Conservation (phyloP, 2,888 invertebrate genomes). For the Drosophila sordidula region DNA sequence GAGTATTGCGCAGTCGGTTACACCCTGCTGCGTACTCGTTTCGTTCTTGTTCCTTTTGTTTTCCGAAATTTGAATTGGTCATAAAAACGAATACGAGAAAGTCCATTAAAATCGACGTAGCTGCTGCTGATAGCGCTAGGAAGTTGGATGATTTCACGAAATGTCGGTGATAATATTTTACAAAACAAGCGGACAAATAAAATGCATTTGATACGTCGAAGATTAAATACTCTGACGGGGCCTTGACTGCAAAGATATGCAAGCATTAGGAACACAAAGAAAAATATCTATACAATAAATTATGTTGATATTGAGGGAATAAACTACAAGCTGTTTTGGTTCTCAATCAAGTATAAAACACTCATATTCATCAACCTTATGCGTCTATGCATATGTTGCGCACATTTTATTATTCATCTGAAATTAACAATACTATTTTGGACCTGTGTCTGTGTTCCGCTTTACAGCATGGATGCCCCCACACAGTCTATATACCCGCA, state of each 20-base stretch:
- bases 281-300: no score
- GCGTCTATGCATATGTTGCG: constrained; percentile 3
- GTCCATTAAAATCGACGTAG: constrained; percentile 34
- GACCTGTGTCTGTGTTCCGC: constrained; percentile 10
- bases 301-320: no score
- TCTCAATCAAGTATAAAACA: neutral
- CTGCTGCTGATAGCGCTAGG: constrained; percentile 34
- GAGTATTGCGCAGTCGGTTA: neutral
- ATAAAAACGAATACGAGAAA: constrained; percentile 46
- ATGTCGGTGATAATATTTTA: constrained; percentile 27
- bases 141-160: constrained; percentile 28
- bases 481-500: constrained; percentile 87
- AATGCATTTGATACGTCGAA: neutral
- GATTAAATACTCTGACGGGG: neutral
- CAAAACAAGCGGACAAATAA: constrained; percentile 1
- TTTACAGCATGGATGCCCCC: constrained; percentile 64
- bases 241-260: neutral
- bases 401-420: constrained; percentile 9
- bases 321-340: no score
- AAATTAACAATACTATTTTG: constrained; percentile 3
- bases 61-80: constrained; percentile 50
- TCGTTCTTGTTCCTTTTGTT: neutral
- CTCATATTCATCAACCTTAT: neutral
- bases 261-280: no score
- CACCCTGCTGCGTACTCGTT: neutral